These are phyloP conservation scores for Romanogobio albipinnatus DNA, from an alignment of 2,113 vertebrate species.

Conservation along the genomic window DNA sequence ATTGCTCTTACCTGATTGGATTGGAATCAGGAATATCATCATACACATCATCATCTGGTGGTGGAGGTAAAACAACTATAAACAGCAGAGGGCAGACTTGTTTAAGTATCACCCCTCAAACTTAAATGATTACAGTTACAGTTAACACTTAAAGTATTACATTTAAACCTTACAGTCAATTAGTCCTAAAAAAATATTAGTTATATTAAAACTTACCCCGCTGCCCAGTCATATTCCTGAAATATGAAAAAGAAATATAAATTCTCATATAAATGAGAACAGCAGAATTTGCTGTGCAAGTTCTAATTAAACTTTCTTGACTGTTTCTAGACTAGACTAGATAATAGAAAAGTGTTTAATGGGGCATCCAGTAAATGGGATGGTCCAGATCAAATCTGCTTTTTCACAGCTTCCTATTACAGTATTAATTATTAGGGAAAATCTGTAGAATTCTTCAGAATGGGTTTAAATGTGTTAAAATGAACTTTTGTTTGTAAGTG, in stretches of 20 bases:
- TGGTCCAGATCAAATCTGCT: not conserved
- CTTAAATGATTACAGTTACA: not conserved
- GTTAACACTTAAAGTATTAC: slow-evolving; percentile 4
- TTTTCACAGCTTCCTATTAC: not conserved
- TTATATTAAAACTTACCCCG: slow-evolving; percentile 44
- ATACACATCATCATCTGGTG: slow-evolving; percentile 85
- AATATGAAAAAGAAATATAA: slow-evolving; percentile 17
- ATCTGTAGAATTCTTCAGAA: not conserved
- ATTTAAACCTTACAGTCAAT: not conserved
- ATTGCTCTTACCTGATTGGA: slow-evolving; percentile 72
- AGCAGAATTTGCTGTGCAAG: not conserved
- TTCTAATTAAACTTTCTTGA: not conserved
- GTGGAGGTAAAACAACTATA: slow-evolving; percentile 77
- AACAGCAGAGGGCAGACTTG: slow-evolving; percentile 50
- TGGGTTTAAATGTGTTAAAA: not conserved
- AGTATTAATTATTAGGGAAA: not conserved
- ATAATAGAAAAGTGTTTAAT: not conserved
- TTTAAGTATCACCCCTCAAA: not conserved
- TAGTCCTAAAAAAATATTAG: not conserved
- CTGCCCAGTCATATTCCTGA: slow-evolving; percentile 42
- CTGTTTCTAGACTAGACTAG: not conserved
- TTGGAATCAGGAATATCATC: slow-evolving; percentile 83
- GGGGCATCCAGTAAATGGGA: not conserved
- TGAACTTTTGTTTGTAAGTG: not conserved
- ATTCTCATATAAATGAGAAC: not conserved